Evolutionary conservation across 2,888 invertebrate species (phyloP).

Genomic region (Xylota sylvarum): DNA sequence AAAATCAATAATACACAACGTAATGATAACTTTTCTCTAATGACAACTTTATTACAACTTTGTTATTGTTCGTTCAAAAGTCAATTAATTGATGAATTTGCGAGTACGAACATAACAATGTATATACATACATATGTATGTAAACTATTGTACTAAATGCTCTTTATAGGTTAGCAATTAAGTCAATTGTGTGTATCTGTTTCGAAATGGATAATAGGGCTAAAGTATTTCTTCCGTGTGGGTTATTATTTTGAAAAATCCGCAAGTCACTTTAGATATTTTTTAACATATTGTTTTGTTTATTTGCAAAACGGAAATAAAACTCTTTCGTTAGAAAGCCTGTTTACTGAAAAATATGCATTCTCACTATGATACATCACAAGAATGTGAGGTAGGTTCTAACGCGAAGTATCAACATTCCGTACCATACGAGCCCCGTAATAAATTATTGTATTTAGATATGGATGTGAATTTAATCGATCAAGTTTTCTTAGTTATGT

Average conservation of each 20-base stretch:
- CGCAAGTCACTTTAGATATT: no score
- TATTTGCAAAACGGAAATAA: neutral
- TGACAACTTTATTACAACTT: constrained; percentile 17
- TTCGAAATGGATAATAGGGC: neutral
- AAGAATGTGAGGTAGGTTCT: neutral
- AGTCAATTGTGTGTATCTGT: constrained; percentile 12
- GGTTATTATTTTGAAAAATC: neutral
- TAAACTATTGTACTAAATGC: neutral
- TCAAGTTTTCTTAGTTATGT: neutral
- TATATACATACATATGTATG: no score
- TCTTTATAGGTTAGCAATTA: constrained; percentile 14
- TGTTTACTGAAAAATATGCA: constrained; percentile 4
- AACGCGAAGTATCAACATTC: neutral
- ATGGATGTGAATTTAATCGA: neutral
- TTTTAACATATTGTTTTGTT: neutral
- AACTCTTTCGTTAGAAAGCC: neutral
- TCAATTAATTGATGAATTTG: constrained; percentile 29
- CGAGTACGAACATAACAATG: neutral
- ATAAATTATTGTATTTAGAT: neutral
- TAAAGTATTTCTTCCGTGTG: neutral
- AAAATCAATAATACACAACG: constrained; percentile 5
- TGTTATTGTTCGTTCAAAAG: neutral
- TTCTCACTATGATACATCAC: neutral
- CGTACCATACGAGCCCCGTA: neutral
- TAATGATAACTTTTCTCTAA: neutral